A percentile compares a stretch with the other conserved stretches of the same genome.
Evolutionary conservation across 2,888 invertebrate genomes (phyloP).

Genomic region (Amblyteles armatorius): DNA sequence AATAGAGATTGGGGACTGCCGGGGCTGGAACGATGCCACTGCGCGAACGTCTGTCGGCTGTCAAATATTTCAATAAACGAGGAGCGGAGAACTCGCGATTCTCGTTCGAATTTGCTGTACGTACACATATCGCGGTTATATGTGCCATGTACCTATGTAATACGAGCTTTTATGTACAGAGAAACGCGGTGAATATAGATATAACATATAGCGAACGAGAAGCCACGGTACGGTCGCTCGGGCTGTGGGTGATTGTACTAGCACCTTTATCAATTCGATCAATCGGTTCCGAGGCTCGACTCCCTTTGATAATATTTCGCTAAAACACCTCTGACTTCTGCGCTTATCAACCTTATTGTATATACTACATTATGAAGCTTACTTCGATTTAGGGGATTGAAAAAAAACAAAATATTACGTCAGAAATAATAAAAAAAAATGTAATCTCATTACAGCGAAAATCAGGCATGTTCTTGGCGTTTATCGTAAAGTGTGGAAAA

Average conservation of each 20-base stretch:
- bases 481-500: background rate
- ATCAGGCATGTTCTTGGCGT: too few relatives aligned
- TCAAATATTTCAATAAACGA: constrained; percentile 71
- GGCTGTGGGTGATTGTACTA: constrained; percentile 7
- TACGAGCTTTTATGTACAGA: constrained; percentile 35
- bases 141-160: constrained; percentile 31
- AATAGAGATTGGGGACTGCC: constrained; percentile 18
- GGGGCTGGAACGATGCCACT: constrained; percentile 40
- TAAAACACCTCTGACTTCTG: constrained; percentile 54
- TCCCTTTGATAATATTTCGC: constrained; percentile 56
- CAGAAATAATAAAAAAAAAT: too few relatives aligned
- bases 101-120: constrained; percentile 30
- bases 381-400: background rate
- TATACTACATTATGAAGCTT: background rate
- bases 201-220: background rate
- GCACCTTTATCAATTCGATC: constrained; percentile 62
- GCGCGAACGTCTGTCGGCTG: constrained; percentile 70
- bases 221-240: constrained; percentile 9
- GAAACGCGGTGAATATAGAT: background rate
- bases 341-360: background rate
- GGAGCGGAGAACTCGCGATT: constrained; percentile 41
- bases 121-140: constrained; percentile 24
- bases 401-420: too few relatives aligned
- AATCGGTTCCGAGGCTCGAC: constrained; percentile 40
- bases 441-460: too few relatives aligned